Evolutionary conservation across 2,113 vertebrate species (phyloP).

Genomic region (Aramus guarauna): DNA sequence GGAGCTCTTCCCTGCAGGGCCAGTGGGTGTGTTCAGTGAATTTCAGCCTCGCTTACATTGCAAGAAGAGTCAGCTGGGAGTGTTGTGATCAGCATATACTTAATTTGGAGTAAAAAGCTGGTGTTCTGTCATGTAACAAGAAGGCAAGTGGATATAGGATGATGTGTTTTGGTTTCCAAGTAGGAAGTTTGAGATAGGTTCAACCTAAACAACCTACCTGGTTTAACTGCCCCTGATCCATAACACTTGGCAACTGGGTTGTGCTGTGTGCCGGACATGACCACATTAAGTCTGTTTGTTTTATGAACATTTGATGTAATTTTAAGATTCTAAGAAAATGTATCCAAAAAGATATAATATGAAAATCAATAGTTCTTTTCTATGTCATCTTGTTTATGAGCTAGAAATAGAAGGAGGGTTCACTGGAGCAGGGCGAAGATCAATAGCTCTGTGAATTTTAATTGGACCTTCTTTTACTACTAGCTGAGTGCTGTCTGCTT

Average conservation of each 20-base stretch:
- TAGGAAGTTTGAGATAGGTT: background rate
- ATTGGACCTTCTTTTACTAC: background rate
- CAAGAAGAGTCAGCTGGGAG: background rate
- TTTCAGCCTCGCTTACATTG: background rate
- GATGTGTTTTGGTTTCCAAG: background rate
- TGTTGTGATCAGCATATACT: background rate
- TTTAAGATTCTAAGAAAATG: slow-evolving; percentile 26
- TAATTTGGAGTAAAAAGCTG: background rate
- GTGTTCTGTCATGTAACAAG: background rate
- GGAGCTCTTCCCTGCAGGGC: background rate
- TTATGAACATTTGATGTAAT: background rate
- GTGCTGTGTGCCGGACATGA: background rate
- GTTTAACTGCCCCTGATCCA: background rate
- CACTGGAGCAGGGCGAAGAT: slow-evolving; percentile 7
- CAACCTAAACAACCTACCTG: background rate
- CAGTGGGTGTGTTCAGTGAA: background rate
- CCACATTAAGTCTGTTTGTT: background rate
- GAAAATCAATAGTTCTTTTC: slow-evolving; percentile 44
- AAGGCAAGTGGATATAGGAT: background rate
- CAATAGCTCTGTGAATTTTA: slow-evolving; percentile 46
- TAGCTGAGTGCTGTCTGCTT: background rate
- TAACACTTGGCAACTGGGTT: background rate
- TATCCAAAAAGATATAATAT: background rate
- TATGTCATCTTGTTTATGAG: slow-evolving; percentile 35
- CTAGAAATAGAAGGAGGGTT: background rate